Base-by-base conservation (phyloP, 2,797 vertebrate genomes). In the Sandelia bainsii region DNA sequence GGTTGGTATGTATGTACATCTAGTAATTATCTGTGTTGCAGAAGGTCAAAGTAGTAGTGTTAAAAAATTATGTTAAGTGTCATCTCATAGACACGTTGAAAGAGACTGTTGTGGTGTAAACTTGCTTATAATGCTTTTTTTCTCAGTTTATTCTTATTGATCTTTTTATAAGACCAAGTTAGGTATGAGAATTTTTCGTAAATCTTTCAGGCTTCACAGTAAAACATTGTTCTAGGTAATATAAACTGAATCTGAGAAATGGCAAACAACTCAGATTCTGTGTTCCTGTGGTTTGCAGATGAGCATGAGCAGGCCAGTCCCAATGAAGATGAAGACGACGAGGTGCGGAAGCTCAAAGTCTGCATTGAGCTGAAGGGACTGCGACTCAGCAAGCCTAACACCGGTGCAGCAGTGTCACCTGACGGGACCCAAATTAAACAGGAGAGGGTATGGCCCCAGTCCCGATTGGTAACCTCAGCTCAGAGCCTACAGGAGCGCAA, bases 281-380 rank as follows among this genome's bases (percentile, higher is more conserved):
- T 49, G 17, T 75, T 39, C 49, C 2, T 58, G 27, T 68, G 12
- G 10, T 72, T 23, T 37, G 14, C 72, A 91, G 91, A 89, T 39
- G 89, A 85, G 66, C 81, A 27, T 0, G 86, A 88, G 57, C 87
- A 78, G 32, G 93, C 93, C 85, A 94, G 92, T 87, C 95, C 53
- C 0, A 85, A 87, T 0, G 91, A 90, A 0, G 91, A 91, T 0
- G 90, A 91, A 0, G 89, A 92, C 1, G 91, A 93, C 0, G 97
- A 98, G 90, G 97, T 98, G 91, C 96, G 96, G 87, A 98, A 99
- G 93, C 96, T 98, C 88, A 99, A 98, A 90, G 97, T 99, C 91
- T 97, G 97, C 92, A 99, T 99, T 83, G 97, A 99, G 95, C 95
- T 99, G 89, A 98, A 96, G 86, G 98, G 98, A 72, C 96, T 99